phyloP scores from a whole-genome alignment of 2,888 invertebrate genomes.

The Plagiodera versicolora region DNA sequence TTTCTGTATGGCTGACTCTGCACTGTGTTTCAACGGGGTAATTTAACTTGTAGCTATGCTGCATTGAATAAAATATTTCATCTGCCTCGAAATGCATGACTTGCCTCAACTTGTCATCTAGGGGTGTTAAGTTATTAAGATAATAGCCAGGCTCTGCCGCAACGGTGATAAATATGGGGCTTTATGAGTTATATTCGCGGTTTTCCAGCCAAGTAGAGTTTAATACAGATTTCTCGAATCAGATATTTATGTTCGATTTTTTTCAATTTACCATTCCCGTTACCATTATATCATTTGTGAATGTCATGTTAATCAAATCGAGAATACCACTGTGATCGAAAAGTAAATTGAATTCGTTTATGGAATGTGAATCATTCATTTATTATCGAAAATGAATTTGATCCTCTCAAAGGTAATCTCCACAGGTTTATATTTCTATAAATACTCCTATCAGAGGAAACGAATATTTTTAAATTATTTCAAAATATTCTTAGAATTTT shows the following conservation, averaged over 20 bases:
- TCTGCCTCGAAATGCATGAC: constrained; percentile 23
- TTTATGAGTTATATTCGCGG: background rate
- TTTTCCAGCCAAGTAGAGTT: background rate
- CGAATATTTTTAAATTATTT: no score
- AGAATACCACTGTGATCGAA: no score
- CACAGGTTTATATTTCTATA: no score
- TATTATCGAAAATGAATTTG: no score
- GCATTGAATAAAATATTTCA: constrained; percentile 30
- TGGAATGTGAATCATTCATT: no score
- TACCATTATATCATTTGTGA: no score
- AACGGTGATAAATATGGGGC: background rate
- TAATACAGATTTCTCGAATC: background rate
- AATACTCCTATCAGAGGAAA: no score
- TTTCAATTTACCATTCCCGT: no score
- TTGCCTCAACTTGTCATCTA: constrained; percentile 16
- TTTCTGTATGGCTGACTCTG: constrained; percentile 23
- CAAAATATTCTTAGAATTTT: no score
- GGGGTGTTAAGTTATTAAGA: constrained; percentile 1
- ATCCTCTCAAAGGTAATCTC: no score
- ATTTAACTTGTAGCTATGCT: constrained; percentile 29
- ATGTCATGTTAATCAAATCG: no score
- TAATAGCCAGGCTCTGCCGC: background rate
- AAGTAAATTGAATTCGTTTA: no score
- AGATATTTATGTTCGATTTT: background rate
- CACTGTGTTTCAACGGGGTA: constrained; percentile 26